A percentile compares a stretch with the other conserved stretches of the same genome.
These are phyloP conservation scores for Ambastaia sidthimunki DNA, from an alignment of 2,797 vertebrate species.

Conservation along the genomic window DNA sequence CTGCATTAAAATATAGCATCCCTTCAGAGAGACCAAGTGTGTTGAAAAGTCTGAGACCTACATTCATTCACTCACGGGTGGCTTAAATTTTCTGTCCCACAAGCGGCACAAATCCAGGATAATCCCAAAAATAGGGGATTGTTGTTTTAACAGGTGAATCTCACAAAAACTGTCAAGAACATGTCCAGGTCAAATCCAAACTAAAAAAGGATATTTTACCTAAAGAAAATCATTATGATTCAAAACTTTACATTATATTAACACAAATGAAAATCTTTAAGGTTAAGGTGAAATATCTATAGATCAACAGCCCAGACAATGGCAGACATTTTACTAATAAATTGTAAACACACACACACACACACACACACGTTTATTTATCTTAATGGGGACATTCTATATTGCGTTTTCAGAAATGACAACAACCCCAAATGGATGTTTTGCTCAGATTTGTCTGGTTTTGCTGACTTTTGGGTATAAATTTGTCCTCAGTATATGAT, in stretches of 20 bases:
- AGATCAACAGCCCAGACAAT: too few relatives aligned
- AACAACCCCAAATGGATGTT: too few relatives aligned
- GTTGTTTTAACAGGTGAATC: conserved; percentile 6
- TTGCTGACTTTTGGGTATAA: too few relatives aligned
- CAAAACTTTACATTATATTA: not conserved
- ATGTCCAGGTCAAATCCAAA: not conserved
- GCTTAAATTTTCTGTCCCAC: conserved; percentile 16
- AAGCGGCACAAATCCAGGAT: conserved; percentile 22
- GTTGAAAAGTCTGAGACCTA: conserved; percentile 25
- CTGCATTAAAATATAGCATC: conserved; percentile 1
- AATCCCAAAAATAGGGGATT: conserved; percentile 33
- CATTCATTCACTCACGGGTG: conserved; percentile 20
- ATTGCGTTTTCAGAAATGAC: too few relatives aligned
- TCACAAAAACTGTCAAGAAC: not conserved
- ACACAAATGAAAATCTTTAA: too few relatives aligned
- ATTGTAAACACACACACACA: too few relatives aligned
- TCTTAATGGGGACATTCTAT: too few relatives aligned
- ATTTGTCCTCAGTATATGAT: too few relatives aligned
- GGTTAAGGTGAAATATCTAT: too few relatives aligned
- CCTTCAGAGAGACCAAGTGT: not conserved
- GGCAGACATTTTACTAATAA: too few relatives aligned
- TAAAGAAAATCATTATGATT: not conserved
- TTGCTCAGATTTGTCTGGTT: too few relatives aligned
- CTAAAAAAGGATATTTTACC: not conserved
- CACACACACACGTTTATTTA: too few relatives aligned